phyloP scores from a whole-genome alignment of 2,797 vertebrate species.

The Sardinella longiceps region DNA sequence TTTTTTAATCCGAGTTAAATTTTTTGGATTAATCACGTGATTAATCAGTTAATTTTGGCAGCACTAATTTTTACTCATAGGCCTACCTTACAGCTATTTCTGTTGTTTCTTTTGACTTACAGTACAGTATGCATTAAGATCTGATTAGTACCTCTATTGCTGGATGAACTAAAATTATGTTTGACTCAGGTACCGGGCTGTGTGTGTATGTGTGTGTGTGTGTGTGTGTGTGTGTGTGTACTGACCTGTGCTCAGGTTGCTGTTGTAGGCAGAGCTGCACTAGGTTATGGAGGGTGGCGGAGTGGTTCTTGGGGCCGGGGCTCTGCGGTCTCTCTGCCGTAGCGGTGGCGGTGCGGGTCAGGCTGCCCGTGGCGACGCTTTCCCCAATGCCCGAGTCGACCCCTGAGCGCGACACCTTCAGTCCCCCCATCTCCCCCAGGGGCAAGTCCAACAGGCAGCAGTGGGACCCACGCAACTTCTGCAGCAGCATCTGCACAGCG shows the following conservation, averaged over 20 bases:
- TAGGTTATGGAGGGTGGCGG: conserved; percentile 89
- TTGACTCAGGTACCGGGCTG: no score
- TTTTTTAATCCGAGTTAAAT: no score
- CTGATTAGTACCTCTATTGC: no score
- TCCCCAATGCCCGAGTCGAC: conserved; percentile 96
- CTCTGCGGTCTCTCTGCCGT: conserved; percentile 86
- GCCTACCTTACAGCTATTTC: no score
- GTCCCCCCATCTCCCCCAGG: conserved; percentile 83
- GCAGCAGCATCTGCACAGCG: conserved; percentile 90
- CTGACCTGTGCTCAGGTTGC: conserved; percentile 89
- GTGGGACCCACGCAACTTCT: conserved; percentile 91
- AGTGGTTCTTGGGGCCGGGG: conserved; percentile 88
- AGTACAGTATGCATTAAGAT: no score
- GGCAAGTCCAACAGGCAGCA: conserved; percentile 85
- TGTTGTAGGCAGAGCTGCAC: conserved; percentile 94
- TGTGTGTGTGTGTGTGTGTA: conserved; percentile 21
- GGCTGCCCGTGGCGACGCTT: conserved; percentile 83
- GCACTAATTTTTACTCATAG: no score
- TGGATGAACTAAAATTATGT: no score
- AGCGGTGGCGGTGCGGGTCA: conserved; percentile 83
- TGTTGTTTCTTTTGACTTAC: no score
- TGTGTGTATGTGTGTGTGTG: conserved; percentile 9
- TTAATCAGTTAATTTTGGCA: no score
- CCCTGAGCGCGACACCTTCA: conserved; percentile 91
- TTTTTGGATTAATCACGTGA: no score